Conservation (phyloP, 2,888 invertebrate species). For the Amblyteles armatorius region DNA sequence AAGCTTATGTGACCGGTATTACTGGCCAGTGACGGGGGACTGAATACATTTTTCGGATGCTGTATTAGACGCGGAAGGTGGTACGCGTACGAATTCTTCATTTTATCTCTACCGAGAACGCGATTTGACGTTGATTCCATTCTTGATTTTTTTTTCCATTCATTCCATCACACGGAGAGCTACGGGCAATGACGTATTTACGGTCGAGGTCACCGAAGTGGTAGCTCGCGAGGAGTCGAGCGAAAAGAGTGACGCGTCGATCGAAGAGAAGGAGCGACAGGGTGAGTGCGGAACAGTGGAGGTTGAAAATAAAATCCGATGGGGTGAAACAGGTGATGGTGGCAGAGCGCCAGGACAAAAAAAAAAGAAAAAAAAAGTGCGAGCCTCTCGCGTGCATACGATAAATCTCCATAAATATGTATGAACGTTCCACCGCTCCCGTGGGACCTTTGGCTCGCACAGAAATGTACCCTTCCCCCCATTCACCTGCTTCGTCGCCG, state of each 20-base stretch:
- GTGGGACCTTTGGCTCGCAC: constrained; percentile 68
- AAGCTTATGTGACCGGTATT: neutral
- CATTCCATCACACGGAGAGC: constrained; percentile 31
- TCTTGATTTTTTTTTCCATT: constrained; percentile 19
- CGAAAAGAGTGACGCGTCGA: constrained; percentile 23
- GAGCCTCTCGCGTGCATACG: constrained; percentile 75
- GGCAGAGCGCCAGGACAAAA: constrained; percentile 76
- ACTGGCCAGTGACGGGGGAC: neutral
- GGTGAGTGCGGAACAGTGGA: constrained; percentile 60
- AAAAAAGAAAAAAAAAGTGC: constrained; percentile 68
- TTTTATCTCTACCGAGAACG: constrained; percentile 46
- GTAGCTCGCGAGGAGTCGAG: neutral
- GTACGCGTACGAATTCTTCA: constrained; percentile 56
- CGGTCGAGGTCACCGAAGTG: constrained; percentile 50
- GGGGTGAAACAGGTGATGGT: constrained; percentile 78
- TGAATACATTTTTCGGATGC: constrained; percentile 42
- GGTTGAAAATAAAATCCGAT: constrained; percentile 79
- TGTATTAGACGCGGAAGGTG: constrained; percentile 28
- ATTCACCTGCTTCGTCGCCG: constrained; percentile 17
- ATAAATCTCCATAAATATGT: constrained; percentile 80
- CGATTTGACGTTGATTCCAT: constrained; percentile 58
- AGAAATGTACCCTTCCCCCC: constrained; percentile 43
- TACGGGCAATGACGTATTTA: constrained; percentile 73
- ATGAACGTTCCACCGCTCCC: constrained; percentile 75
- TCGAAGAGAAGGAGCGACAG: constrained; percentile 14